phyloP scores from a whole-genome alignment of 2,797 vertebrate species.

The Chloroceryle amazona region DNA sequence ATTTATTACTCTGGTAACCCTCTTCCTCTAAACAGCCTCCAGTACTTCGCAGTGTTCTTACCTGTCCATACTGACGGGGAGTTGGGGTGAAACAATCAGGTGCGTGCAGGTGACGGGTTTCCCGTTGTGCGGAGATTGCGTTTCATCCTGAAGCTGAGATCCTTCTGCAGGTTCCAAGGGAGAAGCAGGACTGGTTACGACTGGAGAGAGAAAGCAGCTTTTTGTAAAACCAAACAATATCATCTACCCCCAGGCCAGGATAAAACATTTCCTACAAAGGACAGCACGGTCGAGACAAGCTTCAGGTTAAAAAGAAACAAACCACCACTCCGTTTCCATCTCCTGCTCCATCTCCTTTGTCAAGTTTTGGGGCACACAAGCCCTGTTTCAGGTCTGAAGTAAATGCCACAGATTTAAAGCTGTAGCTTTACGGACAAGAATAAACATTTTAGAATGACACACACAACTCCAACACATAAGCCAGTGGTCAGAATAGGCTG shows the following conservation, averaged over 20 bases:
- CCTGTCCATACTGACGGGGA: conserved; percentile 81
- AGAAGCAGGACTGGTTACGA: not conserved
- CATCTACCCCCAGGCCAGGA: not conserved
- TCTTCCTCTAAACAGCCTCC: not conserved
- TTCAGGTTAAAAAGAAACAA: not conserved
- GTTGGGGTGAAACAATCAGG: conserved; percentile 47
- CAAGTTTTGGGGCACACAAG: not conserved
- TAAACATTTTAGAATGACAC: not conserved
- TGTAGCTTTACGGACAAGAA: not conserved
- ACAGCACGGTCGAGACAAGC: not conserved
- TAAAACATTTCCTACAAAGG: not conserved
- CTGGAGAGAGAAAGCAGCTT: not conserved
- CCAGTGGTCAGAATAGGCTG: not conserved
- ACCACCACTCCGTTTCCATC: accelerated
- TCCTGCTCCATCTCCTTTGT: accelerated
- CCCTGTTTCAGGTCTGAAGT: not conserved
- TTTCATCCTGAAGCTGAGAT: conserved; percentile 64
- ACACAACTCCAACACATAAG: not conserved
- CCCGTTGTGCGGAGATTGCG: conserved; percentile 47
- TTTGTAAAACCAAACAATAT: not conserved
- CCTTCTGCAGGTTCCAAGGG: conserved; percentile 42
- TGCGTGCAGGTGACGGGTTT: not conserved
- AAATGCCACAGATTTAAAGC: not conserved
- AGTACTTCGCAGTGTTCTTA: conserved; percentile 41
- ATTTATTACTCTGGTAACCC: not conserved